Evolutionary conservation across 2,113 vertebrate genomes (phyloP), one percentile per base, ranked within the genome.

Genomic region (Lates calcarifer): DNA sequence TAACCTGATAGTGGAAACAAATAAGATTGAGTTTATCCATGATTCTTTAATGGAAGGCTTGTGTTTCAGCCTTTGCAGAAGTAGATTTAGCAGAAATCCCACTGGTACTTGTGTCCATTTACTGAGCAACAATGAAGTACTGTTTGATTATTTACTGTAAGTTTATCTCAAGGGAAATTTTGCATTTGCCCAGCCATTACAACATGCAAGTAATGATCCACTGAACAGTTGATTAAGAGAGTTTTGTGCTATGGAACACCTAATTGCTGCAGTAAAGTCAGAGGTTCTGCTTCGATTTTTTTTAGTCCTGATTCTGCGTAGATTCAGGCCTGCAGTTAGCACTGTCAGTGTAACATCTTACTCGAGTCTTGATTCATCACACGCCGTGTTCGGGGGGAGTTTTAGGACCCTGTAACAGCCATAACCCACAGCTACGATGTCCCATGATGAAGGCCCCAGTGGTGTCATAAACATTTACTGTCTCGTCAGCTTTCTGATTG

Each of bases 121-220:
- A 79, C 61, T 63, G 47, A 29, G 66, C 45, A 81, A 74, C 68
- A 70, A 26, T 66, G 28, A 76, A 71, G 13, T 53, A 26, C 65
- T 20, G 2, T 55, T 11, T 43, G 47, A 41, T 28, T 63, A 6
- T 74, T 80, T 43, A 69, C 45, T 57, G 28, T 6, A 3, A 22
- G 22, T 49, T 26, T n/a, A 51, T 63, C 83, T 78, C 56, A 0
- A 15, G 64, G 64, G 74, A 56, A 64, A 69, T 57, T 43, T 53
- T n/a, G 39, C 3, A 14, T 67, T 37, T 29, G 33, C 66, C 12
- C 62, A 81, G 49, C 26, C 11, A 6, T 26, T 79, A 24, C 49
- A 35, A n/a, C 26, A 28, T 20, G 31, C n/a, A 24, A 11, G 28
- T 61, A 70, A 60, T n/a, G 15, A 66, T 47, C 61, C 51, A 22